Percentiles rank a stretch among this genome's conserved stretches.
Conservation (phyloP, 2,888 invertebrate genomes). For the Notodonta dromedarius region DNA sequence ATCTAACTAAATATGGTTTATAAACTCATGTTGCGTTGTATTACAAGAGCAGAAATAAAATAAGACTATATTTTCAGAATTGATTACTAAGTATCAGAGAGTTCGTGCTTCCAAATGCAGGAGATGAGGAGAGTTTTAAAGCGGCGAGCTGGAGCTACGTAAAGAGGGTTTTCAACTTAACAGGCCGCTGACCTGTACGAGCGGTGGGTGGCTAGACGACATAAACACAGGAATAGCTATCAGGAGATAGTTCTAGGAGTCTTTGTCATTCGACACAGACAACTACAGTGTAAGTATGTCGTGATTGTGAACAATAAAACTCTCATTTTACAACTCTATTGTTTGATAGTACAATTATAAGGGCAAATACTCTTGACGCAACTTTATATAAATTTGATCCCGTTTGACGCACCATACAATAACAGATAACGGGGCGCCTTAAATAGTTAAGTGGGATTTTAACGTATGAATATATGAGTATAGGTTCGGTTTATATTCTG, state of each 20-base stretch:
- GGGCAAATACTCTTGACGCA: too few species aligned
- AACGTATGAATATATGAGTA: too few species aligned
- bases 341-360: too few species aligned
- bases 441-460: too few species aligned
- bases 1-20: too few species aligned
- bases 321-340: background rate
- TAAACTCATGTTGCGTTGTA: too few species aligned
- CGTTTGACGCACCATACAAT: too few species aligned
- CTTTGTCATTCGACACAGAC: background rate
- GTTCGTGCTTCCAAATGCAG: background rate
- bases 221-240: conserved; percentile 3
- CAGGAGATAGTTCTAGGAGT: background rate
- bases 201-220: conserved; percentile 7
- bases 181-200: conserved; percentile 3
- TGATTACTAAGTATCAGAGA: background rate
- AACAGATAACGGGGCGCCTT: too few species aligned
- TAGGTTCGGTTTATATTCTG: too few species aligned
- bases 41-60: too few species aligned
- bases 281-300: background rate
- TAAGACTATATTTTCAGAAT: too few species aligned
- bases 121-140: conserved; percentile 2
- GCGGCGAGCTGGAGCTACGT: background rate
- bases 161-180: conserved; percentile 7
- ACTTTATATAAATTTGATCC: too few species aligned
- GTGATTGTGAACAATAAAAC: background rate